Percentiles rank a stretch among this genome's conserved stretches.
phyloP scores from a whole-genome alignment of 2,888 invertebrate species.

The Hedya salicella region DNA sequence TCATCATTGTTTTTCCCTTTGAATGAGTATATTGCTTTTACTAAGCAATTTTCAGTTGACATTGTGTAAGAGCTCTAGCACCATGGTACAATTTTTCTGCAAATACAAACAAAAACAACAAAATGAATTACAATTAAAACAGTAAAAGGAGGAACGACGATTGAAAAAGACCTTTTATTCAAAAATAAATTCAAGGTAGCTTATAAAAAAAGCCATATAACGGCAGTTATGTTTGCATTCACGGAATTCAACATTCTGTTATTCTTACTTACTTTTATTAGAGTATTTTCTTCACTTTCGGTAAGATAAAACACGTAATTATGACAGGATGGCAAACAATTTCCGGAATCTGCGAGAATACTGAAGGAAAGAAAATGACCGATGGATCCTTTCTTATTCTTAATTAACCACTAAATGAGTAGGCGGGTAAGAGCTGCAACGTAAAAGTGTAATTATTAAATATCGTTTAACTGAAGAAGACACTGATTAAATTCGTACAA shows the following conservation, averaged over 20 bases:
- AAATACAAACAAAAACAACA: constrained; percentile 38
- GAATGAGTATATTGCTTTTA: constrained; percentile 96
- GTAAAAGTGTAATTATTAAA: not conserved
- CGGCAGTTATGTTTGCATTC: not conserved
- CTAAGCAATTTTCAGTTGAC: constrained; percentile 87
- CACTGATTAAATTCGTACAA: constrained; percentile 8
- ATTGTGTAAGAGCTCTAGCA: constrained; percentile 72
- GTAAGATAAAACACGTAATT: constrained; percentile 31
- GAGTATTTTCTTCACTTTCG: constrained; percentile 8
- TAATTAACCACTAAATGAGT: not conserved
- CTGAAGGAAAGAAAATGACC: constrained; percentile 13
- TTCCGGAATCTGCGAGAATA: constrained; percentile 31
- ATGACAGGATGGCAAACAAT: constrained; percentile 35
- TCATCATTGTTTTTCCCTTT: constrained; percentile 99
- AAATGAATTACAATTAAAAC: not conserved
- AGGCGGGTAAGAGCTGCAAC: not conserved
- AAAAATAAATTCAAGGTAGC: constrained; percentile 37
- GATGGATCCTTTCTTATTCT: constrained; percentile 18
- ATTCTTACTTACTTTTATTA: constrained; percentile 20
- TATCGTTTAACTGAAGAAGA: not conserved
- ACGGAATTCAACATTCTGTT: not conserved
- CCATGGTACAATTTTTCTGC: constrained; percentile 63
- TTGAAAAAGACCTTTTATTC: constrained; percentile 20
- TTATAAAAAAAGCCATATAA: not conserved
- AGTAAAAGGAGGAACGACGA: not conserved